Base-by-base conservation (phyloP, 1,140 invertebrate genomes). In the Dendroctonus ponderosae region DNA sequence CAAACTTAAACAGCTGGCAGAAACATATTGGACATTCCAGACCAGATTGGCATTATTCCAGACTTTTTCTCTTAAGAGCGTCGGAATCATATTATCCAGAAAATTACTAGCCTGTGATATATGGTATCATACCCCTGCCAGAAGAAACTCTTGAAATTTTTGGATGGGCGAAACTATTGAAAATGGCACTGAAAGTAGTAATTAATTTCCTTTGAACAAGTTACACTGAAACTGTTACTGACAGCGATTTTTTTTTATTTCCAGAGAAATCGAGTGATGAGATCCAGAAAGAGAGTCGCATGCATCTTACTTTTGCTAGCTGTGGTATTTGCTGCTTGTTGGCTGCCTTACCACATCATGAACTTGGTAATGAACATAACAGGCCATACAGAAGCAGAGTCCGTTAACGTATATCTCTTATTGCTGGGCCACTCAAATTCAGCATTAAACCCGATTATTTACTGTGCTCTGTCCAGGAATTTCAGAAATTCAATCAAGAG, bases 381-480 rank as follows among this genome's bases (percentile, higher is more conserved):
- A 3, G 78, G 48, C 37, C 14, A 41, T 5, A 56, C 63, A 40
- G 76, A 78, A 1, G 76, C 78, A 9, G 76, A 74, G 7, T 53
- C 69, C 4, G 73, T 82, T 9, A 63, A 81, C 49, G 82, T 80
- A 0, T 85, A 85, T 61, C 79, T 83, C 7, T 74, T 85, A 37
- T 75, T 85, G 5, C 74, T 85, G 58, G 84, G 89, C 67, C 90
- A 93, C 74, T 85, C 87, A 3, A 93, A 93, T 79, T 91, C 89
- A 7, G 92, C 91, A 39, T 86, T 94, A 69, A 95, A 96, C 78
- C 93, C 93, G 0, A 85, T 95, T 49, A 87, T 96, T 5, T 95
- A 95, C 77, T 93, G 92, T 74, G 86, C 93, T 71, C 91, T 94
- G 85, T 93, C 91, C 37, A 86, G 88, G 44, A 93, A 91, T 78